Percentiles rank a stretch among this genome's conserved stretches.
These are phyloP conservation scores for Merodon equestris DNA, from an alignment of 2,888 invertebrate genomes.

Conservation along the genomic window DNA sequence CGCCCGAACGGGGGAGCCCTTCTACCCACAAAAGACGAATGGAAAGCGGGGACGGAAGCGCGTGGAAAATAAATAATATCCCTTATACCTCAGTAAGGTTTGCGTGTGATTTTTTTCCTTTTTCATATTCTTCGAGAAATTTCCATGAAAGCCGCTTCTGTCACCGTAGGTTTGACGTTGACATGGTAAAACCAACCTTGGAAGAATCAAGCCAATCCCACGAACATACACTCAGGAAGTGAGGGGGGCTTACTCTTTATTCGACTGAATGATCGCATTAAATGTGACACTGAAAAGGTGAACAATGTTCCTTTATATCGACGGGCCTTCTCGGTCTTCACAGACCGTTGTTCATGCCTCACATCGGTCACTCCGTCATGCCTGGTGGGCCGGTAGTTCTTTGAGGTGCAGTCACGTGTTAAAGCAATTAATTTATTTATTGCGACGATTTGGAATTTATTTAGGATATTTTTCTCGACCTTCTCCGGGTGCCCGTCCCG, in stretches of 20 bases:
- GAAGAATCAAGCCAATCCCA: no score
- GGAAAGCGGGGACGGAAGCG: slow-evolving; percentile 2
- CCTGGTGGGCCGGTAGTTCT: slow-evolving; percentile 11
- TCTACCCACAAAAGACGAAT: no score
- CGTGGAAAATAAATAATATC: slow-evolving; percentile 45
- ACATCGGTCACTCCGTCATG: background rate
- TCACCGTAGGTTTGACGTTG: background rate
- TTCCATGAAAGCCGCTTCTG: background rate
- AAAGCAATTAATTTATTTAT: slow-evolving; percentile 70
- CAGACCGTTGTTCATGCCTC: background rate
- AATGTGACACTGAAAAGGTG: slow-evolving; percentile 53
- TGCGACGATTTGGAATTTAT: slow-evolving; percentile 65
- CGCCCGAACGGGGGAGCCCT: background rate
- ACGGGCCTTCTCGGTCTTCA: slow-evolving; percentile 3
- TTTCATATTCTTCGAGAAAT: slow-evolving; percentile 17
- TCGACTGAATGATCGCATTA: slow-evolving; percentile 60
- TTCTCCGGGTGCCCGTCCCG: no score
- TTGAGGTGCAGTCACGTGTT: slow-evolving; percentile 69
- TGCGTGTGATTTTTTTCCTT: slow-evolving; percentile 10
- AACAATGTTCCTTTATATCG: slow-evolving; percentile 37
- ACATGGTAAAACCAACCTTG: slow-evolving; percentile 30
- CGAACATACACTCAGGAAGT: background rate
- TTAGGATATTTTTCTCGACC: slow-evolving; percentile 6
- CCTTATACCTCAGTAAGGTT: slow-evolving; percentile 17
- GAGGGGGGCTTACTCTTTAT: slow-evolving; percentile 36